phyloP scores from a whole-genome alignment of 2,888 invertebrate species.

The Ennomos quercinarius region DNA sequence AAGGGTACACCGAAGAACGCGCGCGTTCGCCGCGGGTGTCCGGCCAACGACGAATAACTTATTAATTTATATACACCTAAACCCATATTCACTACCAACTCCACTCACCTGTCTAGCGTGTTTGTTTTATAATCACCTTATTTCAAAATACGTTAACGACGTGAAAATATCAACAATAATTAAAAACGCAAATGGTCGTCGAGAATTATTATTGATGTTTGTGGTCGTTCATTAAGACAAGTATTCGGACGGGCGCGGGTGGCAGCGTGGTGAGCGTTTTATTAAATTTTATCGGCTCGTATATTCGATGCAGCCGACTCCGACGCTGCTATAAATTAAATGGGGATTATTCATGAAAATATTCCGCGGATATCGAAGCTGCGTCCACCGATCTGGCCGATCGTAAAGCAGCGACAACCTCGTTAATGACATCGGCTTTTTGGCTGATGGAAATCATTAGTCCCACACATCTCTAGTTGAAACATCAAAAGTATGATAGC shows the following conservation, averaged over 20 bases:
- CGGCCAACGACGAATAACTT: constrained; percentile 71
- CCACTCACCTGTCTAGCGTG: constrained; percentile 79
- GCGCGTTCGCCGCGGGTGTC: constrained; percentile 64
- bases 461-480: constrained; percentile 42
- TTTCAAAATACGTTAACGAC: constrained; percentile 76
- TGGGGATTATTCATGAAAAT: constrained; percentile 56
- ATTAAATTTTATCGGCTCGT: constrained; percentile 70
- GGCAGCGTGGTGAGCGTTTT: constrained; percentile 67
- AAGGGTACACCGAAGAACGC: constrained; percentile 46
- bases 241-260: constrained; percentile 30
- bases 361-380: constrained; percentile 49
- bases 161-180: constrained; percentile 82
- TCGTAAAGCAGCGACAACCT: constrained; percentile 50
- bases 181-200: constrained; percentile 75
- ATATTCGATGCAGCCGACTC: constrained; percentile 50
- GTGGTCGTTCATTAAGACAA: constrained; percentile 70
- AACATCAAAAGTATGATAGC: constrained; percentile 50
- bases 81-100: constrained; percentile 70
- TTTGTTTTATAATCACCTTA: constrained; percentile 77
- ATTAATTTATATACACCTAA: constrained; percentile 81
- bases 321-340: constrained; percentile 55
- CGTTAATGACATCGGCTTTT: constrained; percentile 59
- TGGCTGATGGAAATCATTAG: constrained; percentile 53
- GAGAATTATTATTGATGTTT: constrained; percentile 64
- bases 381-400: constrained; percentile 33